These are phyloP conservation scores for Chaenocephalus aceratus DNA, from an alignment of 2,113 vertebrate genomes.

Conservation along the genomic window DNA sequence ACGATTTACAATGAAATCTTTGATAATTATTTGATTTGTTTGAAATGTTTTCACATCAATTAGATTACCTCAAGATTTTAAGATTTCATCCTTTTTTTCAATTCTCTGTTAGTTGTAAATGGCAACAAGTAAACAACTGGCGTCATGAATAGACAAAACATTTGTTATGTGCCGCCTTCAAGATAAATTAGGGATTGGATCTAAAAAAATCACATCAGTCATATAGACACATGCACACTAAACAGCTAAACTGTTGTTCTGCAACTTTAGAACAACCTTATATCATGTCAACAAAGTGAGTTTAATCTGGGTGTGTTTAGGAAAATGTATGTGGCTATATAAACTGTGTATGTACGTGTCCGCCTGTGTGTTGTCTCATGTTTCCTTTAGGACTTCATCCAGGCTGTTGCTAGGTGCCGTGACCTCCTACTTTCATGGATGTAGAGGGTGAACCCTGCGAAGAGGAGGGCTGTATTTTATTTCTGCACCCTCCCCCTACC, in stretches of 20 bases:
- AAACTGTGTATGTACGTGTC: conserved; percentile 34
- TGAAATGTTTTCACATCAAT: conserved; percentile 1
- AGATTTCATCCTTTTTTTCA: conserved; percentile 10
- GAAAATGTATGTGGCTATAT: conserved; percentile 36
- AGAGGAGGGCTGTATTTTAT: conserved; percentile 65
- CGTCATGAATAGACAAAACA: neutral
- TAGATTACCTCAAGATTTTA: neutral
- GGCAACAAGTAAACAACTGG: neutral
- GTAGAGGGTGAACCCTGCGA: conserved; percentile 68
- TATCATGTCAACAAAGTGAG: neutral
- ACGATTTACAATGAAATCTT: conserved; percentile 1
- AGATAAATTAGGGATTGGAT: conserved; percentile 11
- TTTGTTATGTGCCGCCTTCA: neutral
- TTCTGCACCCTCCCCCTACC: conserved; percentile 48
- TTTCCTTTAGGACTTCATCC: conserved; percentile 67
- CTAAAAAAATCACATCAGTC: neutral
- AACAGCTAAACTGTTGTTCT: neutral
- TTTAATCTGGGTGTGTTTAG: conserved; percentile 18
- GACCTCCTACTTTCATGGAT: conserved; percentile 72
- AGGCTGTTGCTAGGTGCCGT: conserved; percentile 73
- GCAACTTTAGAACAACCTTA: neutral
- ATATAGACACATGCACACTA: conserved; percentile 1
- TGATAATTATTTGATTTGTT: conserved; percentile 15
- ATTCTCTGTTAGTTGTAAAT: neutral
- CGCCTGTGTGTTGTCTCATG: conserved; percentile 56